Evolutionary conservation across 2,113 vertebrate genomes (phyloP), one percentile per base, ranked within the genome.

Genomic region (Onychostoma macrolepis): DNA sequence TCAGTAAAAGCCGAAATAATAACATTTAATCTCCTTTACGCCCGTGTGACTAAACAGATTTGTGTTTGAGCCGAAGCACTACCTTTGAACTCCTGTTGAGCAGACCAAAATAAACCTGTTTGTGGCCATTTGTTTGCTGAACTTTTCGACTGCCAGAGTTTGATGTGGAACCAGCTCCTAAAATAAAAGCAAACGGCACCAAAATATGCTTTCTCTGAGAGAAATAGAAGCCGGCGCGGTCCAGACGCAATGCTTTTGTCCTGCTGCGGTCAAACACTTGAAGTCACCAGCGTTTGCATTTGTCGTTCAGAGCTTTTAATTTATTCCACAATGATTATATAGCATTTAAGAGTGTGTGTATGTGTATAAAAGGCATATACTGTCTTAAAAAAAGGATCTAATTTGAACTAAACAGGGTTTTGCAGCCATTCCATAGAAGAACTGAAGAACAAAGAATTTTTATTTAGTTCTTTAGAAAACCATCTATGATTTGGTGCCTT

Each of bases 1-100:
- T 50, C 26, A 6, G 28, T 13, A 48, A 53, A 83, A 75, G 15
- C 74, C 24, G 36, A 67, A 77, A 81, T 83, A 83, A 89, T 78
- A 74, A 45, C 84, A 79, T 30, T 88, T 85, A 53, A 88, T 88
- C 83, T 78, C 50, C 21, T 88, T 85, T 85, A 77, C 72, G 28
- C 36, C 72, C 10, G 38, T 83, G 85, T 88, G 82, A 88, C 83
- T 71, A 71, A 91, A 88, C 71, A 84, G 67, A 88, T 84, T 80
- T 85, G 58, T 24, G 53, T 87, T 45, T 69, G 50, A 71, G 84
- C 43, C 17, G 38, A 53, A 67, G 75, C 58, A 71, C 67, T 87
- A 71, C 83, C 86, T 83, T 87, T 83, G 61, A 85, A 87, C 86
- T 85, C 63, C 26, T 33, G 21, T 58, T 24, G 26, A 71, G 38